Percentiles rank a stretch among this genome's conserved stretches.
These are phyloP conservation scores for Chiloscyllium punctatum DNA, from an alignment of 2,797 vertebrate species.

Conservation along the genomic window DNA sequence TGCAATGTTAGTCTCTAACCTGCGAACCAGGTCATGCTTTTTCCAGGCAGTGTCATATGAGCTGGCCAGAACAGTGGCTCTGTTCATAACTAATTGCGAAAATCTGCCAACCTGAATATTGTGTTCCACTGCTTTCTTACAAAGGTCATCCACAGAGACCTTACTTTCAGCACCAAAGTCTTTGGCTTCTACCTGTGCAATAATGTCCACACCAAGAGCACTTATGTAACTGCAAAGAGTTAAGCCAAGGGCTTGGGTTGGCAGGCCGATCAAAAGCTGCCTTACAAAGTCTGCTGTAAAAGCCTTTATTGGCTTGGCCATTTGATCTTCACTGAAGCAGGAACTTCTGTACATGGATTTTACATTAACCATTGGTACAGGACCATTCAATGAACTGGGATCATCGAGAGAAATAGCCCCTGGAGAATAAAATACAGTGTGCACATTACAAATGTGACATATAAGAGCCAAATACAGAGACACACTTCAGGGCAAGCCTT, in stretches of 20 bases:
- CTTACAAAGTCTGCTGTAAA: constrained; percentile 95
- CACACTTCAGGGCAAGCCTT: background rate
- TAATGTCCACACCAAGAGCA: constrained; percentile 81
- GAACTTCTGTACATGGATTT: constrained; percentile 79
- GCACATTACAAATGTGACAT: background rate
- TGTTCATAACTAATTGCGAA: constrained; percentile 85
- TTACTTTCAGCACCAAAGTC: constrained; percentile 94
- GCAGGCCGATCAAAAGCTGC: constrained; percentile 88
- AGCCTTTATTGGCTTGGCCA: constrained; percentile 90
- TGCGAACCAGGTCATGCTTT: constrained; percentile 84
- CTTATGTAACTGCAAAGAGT: constrained; percentile 90
- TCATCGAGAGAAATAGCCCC: constrained; percentile 71
- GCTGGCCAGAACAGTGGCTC: constrained; percentile 84
- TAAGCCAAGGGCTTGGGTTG: constrained; percentile 84
- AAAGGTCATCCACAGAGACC: constrained; percentile 90
- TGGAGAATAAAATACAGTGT: constrained; percentile 43
- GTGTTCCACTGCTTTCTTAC: constrained; percentile 90
- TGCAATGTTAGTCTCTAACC: constrained; percentile 81
- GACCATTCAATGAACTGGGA: constrained; percentile 75
- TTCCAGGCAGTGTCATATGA: constrained; percentile 96
- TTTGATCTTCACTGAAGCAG: constrained; percentile 87
- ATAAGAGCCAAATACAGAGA: too few relatives aligned
- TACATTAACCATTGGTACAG: constrained; percentile 69
- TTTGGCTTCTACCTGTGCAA: constrained; percentile 89
- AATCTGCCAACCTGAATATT: constrained; percentile 78